These are phyloP conservation scores for Polyergus mexicanus DNA, from an alignment of 1,140 invertebrate species.

Conservation along the genomic window DNA sequence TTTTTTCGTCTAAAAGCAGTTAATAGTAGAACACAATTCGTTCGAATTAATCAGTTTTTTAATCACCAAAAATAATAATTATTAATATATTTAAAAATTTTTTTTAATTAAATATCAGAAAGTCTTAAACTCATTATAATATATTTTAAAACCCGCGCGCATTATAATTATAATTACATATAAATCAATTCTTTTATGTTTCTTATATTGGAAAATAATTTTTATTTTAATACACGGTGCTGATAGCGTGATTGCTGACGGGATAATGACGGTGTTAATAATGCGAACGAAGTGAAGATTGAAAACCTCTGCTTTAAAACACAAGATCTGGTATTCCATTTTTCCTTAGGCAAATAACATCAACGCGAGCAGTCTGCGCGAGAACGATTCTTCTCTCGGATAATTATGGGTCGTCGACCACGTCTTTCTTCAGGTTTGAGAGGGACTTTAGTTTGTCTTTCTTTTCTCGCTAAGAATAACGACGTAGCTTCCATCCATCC, in stretches of 20 bases:
- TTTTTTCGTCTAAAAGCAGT: background rate
- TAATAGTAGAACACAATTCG: background rate
- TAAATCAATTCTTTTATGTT: background rate
- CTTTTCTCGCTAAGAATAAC: slow-evolving; percentile 36
- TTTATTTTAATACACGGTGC: background rate
- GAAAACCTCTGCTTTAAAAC: slow-evolving; percentile 34
- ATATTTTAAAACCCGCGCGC: background rate
- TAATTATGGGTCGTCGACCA: slow-evolving; percentile 40
- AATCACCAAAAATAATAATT: background rate
- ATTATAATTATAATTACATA: background rate
- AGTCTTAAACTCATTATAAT: background rate
- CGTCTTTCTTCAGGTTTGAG: slow-evolving; percentile 23
- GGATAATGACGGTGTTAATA: slow-evolving; percentile 31
- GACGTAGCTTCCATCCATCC: slow-evolving; percentile 25
- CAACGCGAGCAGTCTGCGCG: background rate
- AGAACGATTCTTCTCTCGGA: slow-evolving; percentile 36
- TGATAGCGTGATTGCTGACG: background rate
- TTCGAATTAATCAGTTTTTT: background rate
- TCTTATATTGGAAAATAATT: background rate
- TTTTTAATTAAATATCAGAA: background rate
- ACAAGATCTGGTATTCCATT: slow-evolving; percentile 20
- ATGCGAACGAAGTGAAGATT: slow-evolving; percentile 13
- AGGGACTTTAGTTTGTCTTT: slow-evolving; percentile 47
- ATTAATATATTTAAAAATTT: background rate
- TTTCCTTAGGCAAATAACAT: slow-evolving; percentile 43